phyloP scores from a whole-genome alignment of 2,888 invertebrate species.

The Andrena chrysosceles region DNA sequence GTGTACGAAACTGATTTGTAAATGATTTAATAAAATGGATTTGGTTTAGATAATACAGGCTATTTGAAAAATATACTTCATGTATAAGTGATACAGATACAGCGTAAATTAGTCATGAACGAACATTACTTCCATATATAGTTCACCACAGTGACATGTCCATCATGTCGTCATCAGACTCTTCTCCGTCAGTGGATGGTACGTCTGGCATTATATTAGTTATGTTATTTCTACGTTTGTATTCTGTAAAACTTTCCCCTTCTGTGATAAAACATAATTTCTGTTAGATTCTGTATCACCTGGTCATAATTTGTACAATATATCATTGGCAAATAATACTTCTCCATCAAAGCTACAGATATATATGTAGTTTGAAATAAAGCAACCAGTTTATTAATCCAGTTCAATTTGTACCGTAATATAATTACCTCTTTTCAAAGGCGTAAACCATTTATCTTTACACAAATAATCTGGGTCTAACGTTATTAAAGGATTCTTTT shows the following conservation, averaged over 20 bases:
- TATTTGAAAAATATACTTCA: neutral
- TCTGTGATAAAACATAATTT: constrained; percentile 58
- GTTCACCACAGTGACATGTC: constrained; percentile 49
- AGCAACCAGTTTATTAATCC: neutral
- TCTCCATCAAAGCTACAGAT: too few relatives aligned
- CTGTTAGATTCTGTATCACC: neutral
- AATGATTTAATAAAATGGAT: constrained; percentile 8
- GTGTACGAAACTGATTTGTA: constrained; percentile 12
- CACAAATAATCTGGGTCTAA: constrained; percentile 71
- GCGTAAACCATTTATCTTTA: constrained; percentile 12
- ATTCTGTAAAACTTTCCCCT: constrained; percentile 70
- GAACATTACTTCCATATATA: neutral
- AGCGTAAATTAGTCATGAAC: neutral
- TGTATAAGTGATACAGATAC: neutral
- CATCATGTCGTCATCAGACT: constrained; percentile 80
- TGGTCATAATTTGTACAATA: neutral
- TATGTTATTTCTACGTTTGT: constrained; percentile 71
- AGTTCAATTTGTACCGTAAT: neutral
- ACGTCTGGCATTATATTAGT: constrained; percentile 74
- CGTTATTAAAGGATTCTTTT: constrained; percentile 69
- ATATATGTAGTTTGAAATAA: neutral
- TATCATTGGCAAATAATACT: too few relatives aligned
- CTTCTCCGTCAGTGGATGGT: constrained; percentile 75
- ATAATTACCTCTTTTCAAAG: constrained; percentile 34
- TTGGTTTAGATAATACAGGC: neutral